Evolutionary conservation across 2,797 vertebrate genomes (phyloP).

Genomic region (Poeciliopsis turneri): DNA sequence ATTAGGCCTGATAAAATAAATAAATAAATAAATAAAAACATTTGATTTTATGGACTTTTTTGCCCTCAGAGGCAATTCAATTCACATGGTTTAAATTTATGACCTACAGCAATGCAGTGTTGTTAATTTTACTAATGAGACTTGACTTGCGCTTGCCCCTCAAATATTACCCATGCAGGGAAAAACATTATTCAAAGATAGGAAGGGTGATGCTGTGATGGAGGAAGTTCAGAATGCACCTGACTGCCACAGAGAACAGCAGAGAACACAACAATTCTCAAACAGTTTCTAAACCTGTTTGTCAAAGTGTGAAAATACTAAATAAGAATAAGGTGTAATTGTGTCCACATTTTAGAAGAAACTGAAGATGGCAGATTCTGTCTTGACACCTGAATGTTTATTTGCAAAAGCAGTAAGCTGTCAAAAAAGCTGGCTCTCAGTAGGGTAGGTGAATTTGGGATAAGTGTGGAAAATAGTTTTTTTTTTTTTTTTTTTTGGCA

Average conservation of each 20-base stretch:
- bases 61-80: too few species aligned
- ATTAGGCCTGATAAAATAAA: background rate
- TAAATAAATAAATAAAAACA: too few species aligned
- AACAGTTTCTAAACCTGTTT: background rate
- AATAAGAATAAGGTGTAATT: background rate
- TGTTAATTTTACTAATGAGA: background rate
- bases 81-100: background rate
- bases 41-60: too few species aligned
- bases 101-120: background rate
- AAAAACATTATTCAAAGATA: background rate
- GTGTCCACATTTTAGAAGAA: background rate
- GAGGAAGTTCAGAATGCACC: background rate
- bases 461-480: background rate
- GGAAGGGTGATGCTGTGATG: background rate
- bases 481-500: background rate
- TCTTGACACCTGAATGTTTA: background rate
- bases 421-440: background rate
- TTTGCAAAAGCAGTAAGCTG: background rate
- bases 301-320: background rate
- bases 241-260: background rate
- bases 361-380: background rate
- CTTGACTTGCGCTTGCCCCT: background rate
- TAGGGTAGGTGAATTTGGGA: too few species aligned
- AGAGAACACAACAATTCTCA: background rate
- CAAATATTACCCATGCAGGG: background rate